Evolutionary conservation across 2,113 vertebrate species (phyloP), one percentile per base, ranked within the genome.

Genomic region (Tragelaphus scriptus): DNA sequence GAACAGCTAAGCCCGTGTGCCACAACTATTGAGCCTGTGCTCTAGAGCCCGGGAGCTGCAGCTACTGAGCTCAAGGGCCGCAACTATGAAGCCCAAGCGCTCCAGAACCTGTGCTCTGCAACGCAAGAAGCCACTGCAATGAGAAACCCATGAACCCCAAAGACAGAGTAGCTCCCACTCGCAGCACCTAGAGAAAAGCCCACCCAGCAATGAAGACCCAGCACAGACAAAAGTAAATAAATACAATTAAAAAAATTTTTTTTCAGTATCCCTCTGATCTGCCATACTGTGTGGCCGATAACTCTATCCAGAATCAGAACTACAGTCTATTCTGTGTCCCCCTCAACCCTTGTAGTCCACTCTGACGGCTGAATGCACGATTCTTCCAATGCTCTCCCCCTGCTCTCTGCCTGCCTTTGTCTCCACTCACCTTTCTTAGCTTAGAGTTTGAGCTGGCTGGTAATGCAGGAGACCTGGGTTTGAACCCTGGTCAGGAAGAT

Each of bases 151-250:
- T 1, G 6, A 40, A 40, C 36, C 71, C 36, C 71, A 26, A 16
- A 0, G 0, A 44, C 5, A 75, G 36, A 25, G 36, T 14, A 6
- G 3, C 10, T 10, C 71, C 36, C 5, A 7, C 21, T 75, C 0
- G 6, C 36, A 1, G 3, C 71, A 26, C 3, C 36, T 44, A 44
- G 11, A 44, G 71, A 44, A 25, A 44, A 77, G 36, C 36, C 71
- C 1, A 3, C 23, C 23, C 36, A 26, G 36, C 36, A 7, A 4
- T 77, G 36, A 44, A 77, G 21, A 44, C 36, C 71, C 36, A 3
- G 3, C 36, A 26, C 0, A 0, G 71, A 40, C 36, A 77, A 44
- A 25, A 77, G 68, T 71, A 71, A 40, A 71, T 71, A 40, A 12
- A 71, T 71, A 71, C 10, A 71, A 71, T n/a, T 23, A 0, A 68